Percentiles rank a stretch among this genome's conserved stretches.
Evolutionary conservation across 2,797 vertebrate species (phyloP).

Genomic region (Erpetoichthys calabaricus): DNA sequence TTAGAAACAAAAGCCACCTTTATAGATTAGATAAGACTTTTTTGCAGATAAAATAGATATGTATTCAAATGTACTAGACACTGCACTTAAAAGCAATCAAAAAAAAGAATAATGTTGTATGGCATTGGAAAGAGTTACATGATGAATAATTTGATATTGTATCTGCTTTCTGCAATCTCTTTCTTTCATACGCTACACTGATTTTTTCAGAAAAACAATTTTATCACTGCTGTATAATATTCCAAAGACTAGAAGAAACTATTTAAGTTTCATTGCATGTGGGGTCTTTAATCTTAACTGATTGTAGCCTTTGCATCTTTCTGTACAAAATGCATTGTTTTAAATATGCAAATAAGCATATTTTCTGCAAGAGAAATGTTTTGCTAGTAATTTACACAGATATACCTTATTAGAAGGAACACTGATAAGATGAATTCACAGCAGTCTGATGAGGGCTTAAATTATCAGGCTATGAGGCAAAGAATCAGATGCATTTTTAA

Average conservation of each 20-base stretch:
- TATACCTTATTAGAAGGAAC: too few species aligned
- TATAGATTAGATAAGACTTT: neutral
- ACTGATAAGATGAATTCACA: too few species aligned
- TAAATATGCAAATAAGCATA: too few species aligned
- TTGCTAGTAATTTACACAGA: too few species aligned
- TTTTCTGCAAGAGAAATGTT: too few species aligned
- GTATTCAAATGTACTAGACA: neutral
- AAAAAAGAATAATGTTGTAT: neutral
- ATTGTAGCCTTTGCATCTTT: neutral
- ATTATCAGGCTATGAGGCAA: too few species aligned
- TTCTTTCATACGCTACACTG: neutral
- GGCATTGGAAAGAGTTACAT: constrained; percentile 1
- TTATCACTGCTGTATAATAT: neutral
- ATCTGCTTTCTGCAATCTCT: constrained; percentile 3
- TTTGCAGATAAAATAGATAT: neutral
- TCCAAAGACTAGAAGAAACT: neutral
- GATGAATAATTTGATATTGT: neutral
- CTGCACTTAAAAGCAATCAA: neutral
- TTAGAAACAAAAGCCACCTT: constrained; percentile 8
- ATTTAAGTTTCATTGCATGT: neutral
- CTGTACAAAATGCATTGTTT: neutral
- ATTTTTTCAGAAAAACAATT: neutral
- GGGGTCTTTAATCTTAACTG: neutral
- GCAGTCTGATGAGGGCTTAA: too few species aligned
- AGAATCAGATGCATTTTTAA: too few species aligned